Evolutionary conservation across 1,140 invertebrate genomes (phyloP).

Genomic region (Asobara japonica): DNA sequence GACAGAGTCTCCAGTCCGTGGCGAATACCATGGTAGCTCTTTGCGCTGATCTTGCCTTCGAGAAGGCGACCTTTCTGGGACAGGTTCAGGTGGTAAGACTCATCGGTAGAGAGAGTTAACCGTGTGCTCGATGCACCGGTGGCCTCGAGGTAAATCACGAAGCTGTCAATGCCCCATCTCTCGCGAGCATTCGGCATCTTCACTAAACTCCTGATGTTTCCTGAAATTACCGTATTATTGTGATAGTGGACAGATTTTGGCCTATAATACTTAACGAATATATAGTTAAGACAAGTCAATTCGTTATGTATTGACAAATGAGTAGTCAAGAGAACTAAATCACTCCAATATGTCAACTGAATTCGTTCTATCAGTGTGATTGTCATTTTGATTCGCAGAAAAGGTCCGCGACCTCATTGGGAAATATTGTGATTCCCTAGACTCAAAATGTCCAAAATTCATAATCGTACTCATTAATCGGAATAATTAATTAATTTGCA

Average conservation of each 20-base stretch:
- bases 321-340: too few species aligned
- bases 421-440: too few species aligned
- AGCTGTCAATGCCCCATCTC: slow-evolving; percentile 53
- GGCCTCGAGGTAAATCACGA: slow-evolving; percentile 56
- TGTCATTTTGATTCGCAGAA: too few species aligned
- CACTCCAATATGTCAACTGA: too few species aligned
- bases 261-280: too few species aligned
- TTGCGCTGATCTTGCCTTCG: slow-evolving; percentile 72
- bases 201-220: slow-evolving; percentile 56
- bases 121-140: slow-evolving; percentile 48
- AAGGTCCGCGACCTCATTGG: too few species aligned
- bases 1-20: slow-evolving; percentile 83
- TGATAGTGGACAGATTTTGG: too few species aligned
- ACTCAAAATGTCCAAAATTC: too few species aligned
- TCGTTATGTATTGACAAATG: too few species aligned
- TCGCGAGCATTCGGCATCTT: slow-evolving; percentile 54
- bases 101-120: slow-evolving; percentile 76
- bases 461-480: too few species aligned
- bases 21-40: slow-evolving; percentile 79
- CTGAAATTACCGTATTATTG: slow-evolving; percentile 43
- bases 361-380: too few species aligned
- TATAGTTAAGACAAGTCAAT: too few species aligned
- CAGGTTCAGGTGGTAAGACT: slow-evolving; percentile 76
- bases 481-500: slow-evolving; percentile 16
- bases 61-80: slow-evolving; percentile 65